Evolutionary conservation across 1,140 invertebrate genomes (phyloP).

Genomic region (Thrips palmi): DNA sequence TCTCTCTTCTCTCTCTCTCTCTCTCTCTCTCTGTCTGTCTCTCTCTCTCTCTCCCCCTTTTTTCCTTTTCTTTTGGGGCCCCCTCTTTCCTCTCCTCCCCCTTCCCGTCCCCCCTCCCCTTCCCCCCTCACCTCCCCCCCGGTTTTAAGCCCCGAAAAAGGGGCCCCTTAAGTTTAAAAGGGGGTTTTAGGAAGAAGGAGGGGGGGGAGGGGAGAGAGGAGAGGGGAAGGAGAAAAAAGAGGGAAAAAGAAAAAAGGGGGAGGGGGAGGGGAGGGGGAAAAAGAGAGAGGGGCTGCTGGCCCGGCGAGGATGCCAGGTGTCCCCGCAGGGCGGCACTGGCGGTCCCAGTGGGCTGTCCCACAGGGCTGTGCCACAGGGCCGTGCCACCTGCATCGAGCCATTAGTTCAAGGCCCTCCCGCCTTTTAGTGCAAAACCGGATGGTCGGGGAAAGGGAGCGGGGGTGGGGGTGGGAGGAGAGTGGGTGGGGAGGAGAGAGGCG

Average conservation of each 20-base stretch:
- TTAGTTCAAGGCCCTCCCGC: background rate
- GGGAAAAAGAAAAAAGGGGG: slow-evolving; percentile 2
- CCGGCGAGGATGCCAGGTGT: background rate
- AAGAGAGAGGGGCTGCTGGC: background rate
- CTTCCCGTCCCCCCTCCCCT: slow-evolving; percentile 2
- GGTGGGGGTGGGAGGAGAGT: no score
- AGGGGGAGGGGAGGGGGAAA: background rate
- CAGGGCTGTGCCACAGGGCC: background rate
- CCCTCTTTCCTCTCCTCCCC: slow-evolving; percentile 3
- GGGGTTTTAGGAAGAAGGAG: slow-evolving; percentile 2
- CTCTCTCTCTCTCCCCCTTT: slow-evolving; percentile 6
- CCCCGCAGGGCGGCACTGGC: background rate
- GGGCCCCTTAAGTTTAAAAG: background rate
- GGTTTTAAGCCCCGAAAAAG: background rate
- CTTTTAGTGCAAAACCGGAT: background rate
- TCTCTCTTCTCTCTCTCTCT: background rate
- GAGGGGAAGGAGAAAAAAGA: slow-evolving; percentile 2
- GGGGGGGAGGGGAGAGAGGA: slow-evolving; percentile 1
- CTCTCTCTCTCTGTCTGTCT: background rate
- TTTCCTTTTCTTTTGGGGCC: slow-evolving; percentile 1
- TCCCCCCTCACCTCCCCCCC: slow-evolving; percentile 2
- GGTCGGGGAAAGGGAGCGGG: no score
- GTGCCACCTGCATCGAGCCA: background rate
- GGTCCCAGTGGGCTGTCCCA: background rate
- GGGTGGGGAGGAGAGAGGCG: no score